Percentiles rank a stretch among this genome's conserved stretches.
phyloP scores from a whole-genome alignment of 2,888 invertebrate species.

The Polymixis flavicincta region DNA sequence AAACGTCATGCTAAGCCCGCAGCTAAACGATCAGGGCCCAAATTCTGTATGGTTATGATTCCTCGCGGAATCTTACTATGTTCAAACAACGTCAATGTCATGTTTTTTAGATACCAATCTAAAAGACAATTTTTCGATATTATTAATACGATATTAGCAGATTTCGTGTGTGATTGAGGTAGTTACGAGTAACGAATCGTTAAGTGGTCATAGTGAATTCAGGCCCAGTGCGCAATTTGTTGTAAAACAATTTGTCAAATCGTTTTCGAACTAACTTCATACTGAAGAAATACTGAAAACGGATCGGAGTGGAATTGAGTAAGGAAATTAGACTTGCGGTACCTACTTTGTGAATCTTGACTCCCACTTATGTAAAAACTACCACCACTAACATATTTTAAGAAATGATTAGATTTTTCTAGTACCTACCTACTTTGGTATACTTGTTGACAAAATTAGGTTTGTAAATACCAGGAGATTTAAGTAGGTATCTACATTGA shows the following conservation, averaged over 20 bases:
- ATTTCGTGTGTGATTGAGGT: too few relatives aligned
- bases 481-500: not conserved
- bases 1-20: too few relatives aligned
- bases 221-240: constrained; percentile 13
- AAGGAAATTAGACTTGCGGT: not conserved
- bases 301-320: not conserved
- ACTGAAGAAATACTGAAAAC: constrained; percentile 20
- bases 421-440: not conserved
- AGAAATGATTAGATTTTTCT: not conserved
- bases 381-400: not conserved
- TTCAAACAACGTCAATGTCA: too few relatives aligned
- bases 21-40: too few relatives aligned
- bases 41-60: too few relatives aligned
- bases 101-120: too few relatives aligned
- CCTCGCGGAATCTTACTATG: too few relatives aligned
- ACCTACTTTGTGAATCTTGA: not conserved
- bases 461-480: not conserved
- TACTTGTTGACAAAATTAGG: not conserved
- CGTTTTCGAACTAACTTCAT: constrained; percentile 21
- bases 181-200: too few relatives aligned
- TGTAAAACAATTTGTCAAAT: constrained; percentile 30
- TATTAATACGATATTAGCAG: too few relatives aligned
- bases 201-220: too few relatives aligned
- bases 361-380: not conserved
- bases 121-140: too few relatives aligned